Evolutionary conservation across 2,888 invertebrate genomes (phyloP), one percentile per base, ranked within the genome.

Genomic region (Thereva nobilitata): DNA sequence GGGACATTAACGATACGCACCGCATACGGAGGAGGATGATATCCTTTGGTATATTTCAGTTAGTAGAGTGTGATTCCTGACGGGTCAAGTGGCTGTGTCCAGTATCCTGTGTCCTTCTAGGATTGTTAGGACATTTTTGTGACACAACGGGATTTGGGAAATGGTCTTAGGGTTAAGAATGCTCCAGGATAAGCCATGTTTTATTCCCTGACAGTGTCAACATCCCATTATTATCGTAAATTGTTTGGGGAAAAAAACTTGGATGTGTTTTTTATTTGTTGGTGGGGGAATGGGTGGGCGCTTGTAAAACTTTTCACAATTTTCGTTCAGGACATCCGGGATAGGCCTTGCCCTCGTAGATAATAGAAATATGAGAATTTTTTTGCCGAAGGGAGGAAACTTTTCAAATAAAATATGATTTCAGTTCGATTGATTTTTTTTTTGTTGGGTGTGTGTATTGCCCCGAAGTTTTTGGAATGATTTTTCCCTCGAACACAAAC

Each of bases 1-100:
- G 50, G 61, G 61, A 50, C 41, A 61, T 61, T 50, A 41, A 38
- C 50, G 61, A 61, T 50, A 61, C 61, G 61, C 61, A 61, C n/a
- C 49, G 61, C 61, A 61, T 61, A 61, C 61, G 10, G 50, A 61
- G 41, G 23, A 23, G 23, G 23, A 23, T 23, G 23, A 23, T 23
- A 23, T 23, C 23, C 23, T 23, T 23, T 23, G 23, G 23, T 23
- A 23, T 23, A 23, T 23, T 23, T 50, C 50, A 50, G 38, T 61
- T 12, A 61, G 41, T 61, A 41, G 40, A 61, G 50, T 49, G 50
- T 40, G 41, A 61, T 61, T 61, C 61, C 50, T 61, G 41, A 50
- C 41, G 61, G 61, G 61, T 61, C 61, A 61, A 61, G 50, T 61
- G 50, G 61, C 49, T 61, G 40, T 49, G 50, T 61, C 50, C 50